phyloP scores from a whole-genome alignment of 2,113 vertebrate genomes.

The Cettia cetti region DNA sequence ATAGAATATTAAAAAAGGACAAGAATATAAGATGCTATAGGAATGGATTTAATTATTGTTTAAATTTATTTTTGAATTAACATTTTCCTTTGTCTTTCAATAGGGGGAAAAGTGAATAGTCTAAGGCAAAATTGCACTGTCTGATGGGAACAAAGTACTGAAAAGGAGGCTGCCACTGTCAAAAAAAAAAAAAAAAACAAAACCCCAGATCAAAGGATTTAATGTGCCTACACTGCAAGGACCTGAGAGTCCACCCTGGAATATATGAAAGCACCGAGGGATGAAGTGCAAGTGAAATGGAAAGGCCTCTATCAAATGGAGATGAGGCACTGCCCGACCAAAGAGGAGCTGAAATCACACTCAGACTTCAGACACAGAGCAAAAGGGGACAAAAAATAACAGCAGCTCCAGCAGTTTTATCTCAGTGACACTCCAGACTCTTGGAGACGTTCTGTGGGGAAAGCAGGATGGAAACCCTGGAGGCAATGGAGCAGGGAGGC shows the following conservation, averaged over 20 bases:
- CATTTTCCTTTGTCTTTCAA: not conserved
- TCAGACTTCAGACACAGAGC: not conserved
- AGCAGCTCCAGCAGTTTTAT: not conserved
- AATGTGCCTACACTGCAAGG: not conserved
- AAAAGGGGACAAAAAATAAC: not conserved
- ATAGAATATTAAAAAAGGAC: not conserved
- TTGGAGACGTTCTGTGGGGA: not conserved
- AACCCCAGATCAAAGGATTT: conserved; percentile 16
- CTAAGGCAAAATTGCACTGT: not conserved
- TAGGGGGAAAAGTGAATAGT: not conserved
- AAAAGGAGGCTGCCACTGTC: not conserved
- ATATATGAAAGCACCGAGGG: not conserved
- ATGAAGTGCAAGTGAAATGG: not conserved
- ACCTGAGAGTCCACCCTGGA: not conserved
- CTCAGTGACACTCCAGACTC: not conserved
- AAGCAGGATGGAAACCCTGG: fast-evolving
- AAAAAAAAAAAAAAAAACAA: no score
- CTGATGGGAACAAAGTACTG: not conserved
- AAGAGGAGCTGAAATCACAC: not conserved
- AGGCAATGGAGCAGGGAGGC: not conserved
- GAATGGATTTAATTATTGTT: not conserved
- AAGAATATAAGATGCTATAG: not conserved
- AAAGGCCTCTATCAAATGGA: not conserved
- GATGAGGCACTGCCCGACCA: not conserved
- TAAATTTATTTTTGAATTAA: not conserved